Evolutionary conservation across 2,113 vertebrate genomes (phyloP).

Genomic region (Accipiter cooperii): DNA sequence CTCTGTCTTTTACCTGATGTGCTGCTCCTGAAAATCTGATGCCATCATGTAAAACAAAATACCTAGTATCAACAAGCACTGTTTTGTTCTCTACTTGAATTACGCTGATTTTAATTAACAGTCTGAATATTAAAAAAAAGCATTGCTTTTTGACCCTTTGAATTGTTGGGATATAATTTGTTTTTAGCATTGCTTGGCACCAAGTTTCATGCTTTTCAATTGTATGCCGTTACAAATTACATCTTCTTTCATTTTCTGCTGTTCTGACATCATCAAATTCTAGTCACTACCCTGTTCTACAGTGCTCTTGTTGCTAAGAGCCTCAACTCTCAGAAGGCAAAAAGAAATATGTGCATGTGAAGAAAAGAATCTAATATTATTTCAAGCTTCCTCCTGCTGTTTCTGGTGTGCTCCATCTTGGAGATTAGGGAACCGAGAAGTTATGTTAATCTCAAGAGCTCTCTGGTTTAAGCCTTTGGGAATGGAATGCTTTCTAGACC

Average conservation of each 20-base stretch:
- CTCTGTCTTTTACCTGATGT: neutral
- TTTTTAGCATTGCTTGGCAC: neutral
- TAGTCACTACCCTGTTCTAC: neutral
- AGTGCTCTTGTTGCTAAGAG: slow-evolving; percentile 30
- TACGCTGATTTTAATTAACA: neutral
- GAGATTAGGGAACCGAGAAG: neutral
- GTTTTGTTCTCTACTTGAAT: neutral
- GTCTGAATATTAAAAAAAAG: neutral
- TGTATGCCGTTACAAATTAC: neutral
- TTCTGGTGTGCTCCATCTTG: neutral
- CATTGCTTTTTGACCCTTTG: neutral
- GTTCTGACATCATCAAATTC: slow-evolving; percentile 30
- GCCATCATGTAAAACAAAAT: neutral
- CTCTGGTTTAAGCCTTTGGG: neutral
- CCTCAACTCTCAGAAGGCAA: neutral
- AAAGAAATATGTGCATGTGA: neutral
- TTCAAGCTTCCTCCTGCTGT: neutral
- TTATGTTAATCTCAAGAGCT: neutral
- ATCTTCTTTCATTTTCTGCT: slow-evolving; percentile 1
- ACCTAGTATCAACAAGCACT: neutral
- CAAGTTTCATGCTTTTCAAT: neutral
- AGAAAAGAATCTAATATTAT: neutral
- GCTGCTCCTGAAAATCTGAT: neutral
- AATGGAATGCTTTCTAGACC: neutral
- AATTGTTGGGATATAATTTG: slow-evolving; percentile 2